Evolutionary conservation across 2,797 vertebrate genomes (phyloP).

Genomic region (Rhincodon typus): DNA sequence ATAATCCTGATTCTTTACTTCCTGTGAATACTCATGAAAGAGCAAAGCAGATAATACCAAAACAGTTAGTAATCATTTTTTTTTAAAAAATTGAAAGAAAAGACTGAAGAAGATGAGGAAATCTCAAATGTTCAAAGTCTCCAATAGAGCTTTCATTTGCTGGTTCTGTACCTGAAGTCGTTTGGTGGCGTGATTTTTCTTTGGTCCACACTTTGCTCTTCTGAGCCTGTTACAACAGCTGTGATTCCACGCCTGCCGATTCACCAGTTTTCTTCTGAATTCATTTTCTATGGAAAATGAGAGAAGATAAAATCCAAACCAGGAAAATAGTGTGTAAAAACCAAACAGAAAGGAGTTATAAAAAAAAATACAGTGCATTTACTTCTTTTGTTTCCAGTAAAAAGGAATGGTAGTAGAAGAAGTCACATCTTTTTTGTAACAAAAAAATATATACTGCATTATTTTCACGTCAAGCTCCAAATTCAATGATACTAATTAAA

Average conservation of each 20-base stretch:
- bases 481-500: conserved; percentile 73
- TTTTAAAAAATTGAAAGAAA: conserved; percentile 42
- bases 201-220: conserved; percentile 64
- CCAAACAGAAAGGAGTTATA: not conserved
- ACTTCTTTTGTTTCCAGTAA: conserved; percentile 37
- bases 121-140: conserved; percentile 40
- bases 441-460: conserved; percentile 39
- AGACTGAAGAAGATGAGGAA: conserved; percentile 46
- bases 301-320: conserved; percentile 41
- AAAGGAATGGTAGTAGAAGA: conserved; percentile 37
- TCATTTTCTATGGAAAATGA: conserved; percentile 71
- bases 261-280: conserved; percentile 71
- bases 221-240: conserved; percentile 51
- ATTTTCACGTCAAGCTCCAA: conserved; percentile 49
- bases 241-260: conserved; percentile 54
- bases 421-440: conserved; percentile 37
- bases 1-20: conserved; percentile 49
- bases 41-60: conserved; percentile 51
- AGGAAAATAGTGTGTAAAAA: not conserved
- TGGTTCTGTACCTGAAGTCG: conserved; percentile 71
- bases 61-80: conserved; percentile 43
- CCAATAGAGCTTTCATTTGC: conserved; percentile 48
- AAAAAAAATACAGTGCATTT: not conserved
- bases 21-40: conserved; percentile 55
- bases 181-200: conserved; percentile 63